A percentile compares a stretch with the other conserved stretches of the same genome.
phyloP scores from a whole-genome alignment of 2,888 invertebrate species.

The Priocnemis perturbator region DNA sequence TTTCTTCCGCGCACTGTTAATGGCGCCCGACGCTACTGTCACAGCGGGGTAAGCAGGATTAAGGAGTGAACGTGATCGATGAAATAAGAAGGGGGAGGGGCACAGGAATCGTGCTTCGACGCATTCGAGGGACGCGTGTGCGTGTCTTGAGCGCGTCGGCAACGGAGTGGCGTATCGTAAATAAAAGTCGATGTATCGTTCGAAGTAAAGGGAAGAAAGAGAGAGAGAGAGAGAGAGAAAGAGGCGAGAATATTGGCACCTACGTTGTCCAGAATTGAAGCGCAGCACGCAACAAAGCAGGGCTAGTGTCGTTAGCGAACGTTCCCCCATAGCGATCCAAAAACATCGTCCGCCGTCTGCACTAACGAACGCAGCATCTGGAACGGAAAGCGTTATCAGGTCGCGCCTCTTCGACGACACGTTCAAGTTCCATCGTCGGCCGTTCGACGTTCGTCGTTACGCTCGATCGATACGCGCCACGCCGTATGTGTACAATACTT shows the following conservation, averaged over 20 bases:
- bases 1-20: too few relatives aligned
- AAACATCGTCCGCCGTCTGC: constrained; percentile 65
- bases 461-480: not conserved
- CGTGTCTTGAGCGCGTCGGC: too few relatives aligned
- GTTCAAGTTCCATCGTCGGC: not conserved
- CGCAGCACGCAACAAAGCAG: constrained; percentile 60
- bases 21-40: too few relatives aligned
- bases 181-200: too few relatives aligned
- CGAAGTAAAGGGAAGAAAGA: too few relatives aligned
- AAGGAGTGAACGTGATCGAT: not conserved
- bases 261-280: constrained; percentile 62
- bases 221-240: too few relatives aligned
- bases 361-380: constrained; percentile 65
- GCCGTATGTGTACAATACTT: not conserved
- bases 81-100: not conserved
- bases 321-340: constrained; percentile 67
- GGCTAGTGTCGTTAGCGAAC: constrained; percentile 61
- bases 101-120: too few relatives aligned
- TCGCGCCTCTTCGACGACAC: not conserved
- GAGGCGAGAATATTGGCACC: constrained; percentile 17
- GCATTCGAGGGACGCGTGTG: too few relatives aligned
- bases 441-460: not conserved
- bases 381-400: constrained; percentile 19
- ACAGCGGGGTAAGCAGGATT: too few relatives aligned
- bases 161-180: too few relatives aligned